Evolutionary conservation across 2,113 vertebrate genomes (phyloP).

Genomic region (Xenus cinereus): DNA sequence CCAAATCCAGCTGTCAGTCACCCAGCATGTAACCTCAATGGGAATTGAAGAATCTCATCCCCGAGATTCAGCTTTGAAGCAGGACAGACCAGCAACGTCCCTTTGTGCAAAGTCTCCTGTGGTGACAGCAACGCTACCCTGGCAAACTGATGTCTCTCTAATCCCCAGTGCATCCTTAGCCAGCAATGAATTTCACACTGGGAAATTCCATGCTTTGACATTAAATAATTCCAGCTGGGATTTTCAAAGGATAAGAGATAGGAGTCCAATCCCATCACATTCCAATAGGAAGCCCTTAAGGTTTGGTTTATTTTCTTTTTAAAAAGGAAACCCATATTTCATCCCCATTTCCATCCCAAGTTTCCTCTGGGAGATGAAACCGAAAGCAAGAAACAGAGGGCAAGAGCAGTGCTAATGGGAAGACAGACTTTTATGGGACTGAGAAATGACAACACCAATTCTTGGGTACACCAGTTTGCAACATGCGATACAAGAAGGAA

Average conservation of each 20-base stretch:
- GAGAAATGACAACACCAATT: neutral
- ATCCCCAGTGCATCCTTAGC: conserved; percentile 38
- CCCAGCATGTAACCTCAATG: conserved; percentile 29
- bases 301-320: conserved; percentile 35
- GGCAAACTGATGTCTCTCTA: conserved; percentile 44
- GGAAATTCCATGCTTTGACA: conserved; percentile 58
- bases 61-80: conserved; percentile 50
- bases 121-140: conserved; percentile 10
- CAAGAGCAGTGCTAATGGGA: neutral
- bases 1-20: conserved; percentile 31
- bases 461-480: neutral
- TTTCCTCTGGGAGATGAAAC: neutral
- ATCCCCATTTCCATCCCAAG: neutral
- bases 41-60: conserved; percentile 33
- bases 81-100: conserved; percentile 24
- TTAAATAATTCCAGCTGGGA: conserved; percentile 59
- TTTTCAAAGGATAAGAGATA: conserved; percentile 44
- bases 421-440: neutral
- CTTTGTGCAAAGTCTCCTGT: conserved; percentile 30
- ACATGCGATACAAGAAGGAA: neutral
- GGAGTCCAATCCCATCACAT: conserved; percentile 8
- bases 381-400: neutral
- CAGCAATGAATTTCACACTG: conserved; percentile 50
- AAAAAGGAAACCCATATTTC: conserved; percentile 2
- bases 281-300: conserved; percentile 38